Base-by-base conservation (phyloP, 2,113 vertebrate genomes). In the Pachyramphus minor region DNA sequence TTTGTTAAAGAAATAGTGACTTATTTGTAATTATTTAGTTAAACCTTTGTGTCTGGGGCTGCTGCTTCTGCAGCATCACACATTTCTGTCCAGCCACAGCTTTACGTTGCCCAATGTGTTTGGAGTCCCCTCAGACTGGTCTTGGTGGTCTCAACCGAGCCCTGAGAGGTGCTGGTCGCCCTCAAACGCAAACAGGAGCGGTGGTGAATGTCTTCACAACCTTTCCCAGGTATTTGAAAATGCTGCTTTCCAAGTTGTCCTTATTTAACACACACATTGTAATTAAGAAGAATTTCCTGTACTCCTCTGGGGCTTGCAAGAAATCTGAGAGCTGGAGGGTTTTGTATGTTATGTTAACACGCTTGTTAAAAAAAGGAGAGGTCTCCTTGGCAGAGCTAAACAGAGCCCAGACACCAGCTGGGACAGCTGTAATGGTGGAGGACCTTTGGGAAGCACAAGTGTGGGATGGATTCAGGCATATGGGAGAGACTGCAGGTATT, bases 211-310 rank as follows among this genome's bases (percentile, higher is more conserved):
- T 6, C 71, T 89, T 50, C 64, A 5, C 44, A 31, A 28, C 41
- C 45, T 79, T 79, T 45, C 16, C 58, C 58, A 53, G 71, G 87
- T 93, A 28, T 45, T 73, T 69, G 24, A 28, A 50, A n/a, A 13
- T 1, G 6, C 84, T 37, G 67, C 75, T 86, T 93, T 55, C 78
- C 47, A 41, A 30, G 50, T 52, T 94, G 72, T 94, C 87, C 82
- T 93, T 71, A 59, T 66, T 95, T 90, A 90, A 85, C 82, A 82
- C 25, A 2, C 41, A 33, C 39, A 4, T 87, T 89, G 94, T 94
- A 97, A 97, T 96, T 94, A 93, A 91, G 86, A 89, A 84, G 90
- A 91, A 74, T 95, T 95, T 96, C 87, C 90, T 91, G 90, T 93
- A 74, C 84, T 95, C 94, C 95, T 93, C 67, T 95, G 93, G 71